Evolutionary conservation across 2,888 invertebrate genomes (phyloP), one percentile per base, ranked within the genome.

Genomic region (Sinelater perroti): DNA sequence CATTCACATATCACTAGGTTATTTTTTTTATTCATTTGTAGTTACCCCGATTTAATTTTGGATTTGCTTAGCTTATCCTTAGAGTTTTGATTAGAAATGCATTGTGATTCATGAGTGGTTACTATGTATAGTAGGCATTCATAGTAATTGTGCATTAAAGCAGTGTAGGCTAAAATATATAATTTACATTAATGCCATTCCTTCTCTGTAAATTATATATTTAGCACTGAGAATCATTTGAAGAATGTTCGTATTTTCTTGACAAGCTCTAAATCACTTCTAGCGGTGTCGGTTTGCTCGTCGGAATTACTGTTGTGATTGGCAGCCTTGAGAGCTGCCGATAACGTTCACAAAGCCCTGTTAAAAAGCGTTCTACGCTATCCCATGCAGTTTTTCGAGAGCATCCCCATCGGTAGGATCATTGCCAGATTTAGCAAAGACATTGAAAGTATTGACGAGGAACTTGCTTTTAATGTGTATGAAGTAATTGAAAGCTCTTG

Each of bases 331-430:
- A 77, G 79, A 63, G 87, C 88, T 53, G 85, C 87, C 57, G 78
- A 76, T 67, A 75, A 73, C 66, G 80, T 89, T 66, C 89, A 89
- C 75, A 78, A 79, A 68, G 69, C 71, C 61, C 78, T 88, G 67
- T 76, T 89, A 63, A 65, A 72, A 46, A 79, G 80, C 67, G 78
- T 88, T 64, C 78, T 90, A 49, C 82, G 82, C 67, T 84, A 81
- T 68, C 87, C 88, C 58, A 83, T 86, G 79, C 82, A 82, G 64
- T 89, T 89, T 79, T 89, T 89, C 78, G 88, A 89, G 75, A 80
- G 84, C 63, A 86, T 87, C 65, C 89, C 89, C 4, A 70, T 82
- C 61, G 89, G 89, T 71, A 81, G 89, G 71, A 81, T 89, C 66
- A 79, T 89, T 47, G 86, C 86, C 78, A 82, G 87, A 67, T 87